Base-by-base conservation (phyloP, 64 coral and sea anemone genomes). In the Pocillopora damicornis region DNA sequence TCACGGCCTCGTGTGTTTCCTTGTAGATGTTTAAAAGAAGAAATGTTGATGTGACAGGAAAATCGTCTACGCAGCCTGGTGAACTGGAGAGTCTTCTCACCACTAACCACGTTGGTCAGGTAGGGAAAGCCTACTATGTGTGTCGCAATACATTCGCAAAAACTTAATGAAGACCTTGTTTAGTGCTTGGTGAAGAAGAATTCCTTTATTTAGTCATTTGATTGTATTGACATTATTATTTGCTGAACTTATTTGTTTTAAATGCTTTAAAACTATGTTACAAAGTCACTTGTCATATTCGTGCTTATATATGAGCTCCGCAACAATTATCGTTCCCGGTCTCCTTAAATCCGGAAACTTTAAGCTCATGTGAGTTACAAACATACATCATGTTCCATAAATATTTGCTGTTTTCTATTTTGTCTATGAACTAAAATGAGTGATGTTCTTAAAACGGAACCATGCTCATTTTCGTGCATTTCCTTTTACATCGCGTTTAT, bases 21-120 rank as follows among this genome's bases (percentile, higher is more conserved):
- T 82, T 51, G 42, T 51, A 99, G 97, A 95, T 99, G 93, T 99
- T 99, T 76, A 99, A 99, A 37, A 89, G 97, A 79, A 63, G 97
- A 90, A 99, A 99, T 91, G 97, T 99, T 2, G 93, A 99, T 82
- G 57, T 88, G 26, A 69, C 86, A 17, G 67, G 67, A 71, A 87
- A 89, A 14, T 84, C 87, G 30, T 79, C 73, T 22, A 61, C 73
- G 17, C 78, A 88, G 15, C n/a, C 80, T 11, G 88, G 88, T 80
- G 95, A 98, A 60, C 86, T 98, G 74, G 95, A 98, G 64, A 75
- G 57, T 7, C 78, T 98, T 26, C 89, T 98, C 0, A 98, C 90
- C 11, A 92, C 88, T 14, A 90, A 94, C 76, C 76, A 86, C 83
- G 88, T 79, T 80, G 88, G 88, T 63, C 88, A 90, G 88, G 87